Evolutionary conservation across 2,113 vertebrate species (phyloP).

Genomic region (Maccullochella peelii): DNA sequence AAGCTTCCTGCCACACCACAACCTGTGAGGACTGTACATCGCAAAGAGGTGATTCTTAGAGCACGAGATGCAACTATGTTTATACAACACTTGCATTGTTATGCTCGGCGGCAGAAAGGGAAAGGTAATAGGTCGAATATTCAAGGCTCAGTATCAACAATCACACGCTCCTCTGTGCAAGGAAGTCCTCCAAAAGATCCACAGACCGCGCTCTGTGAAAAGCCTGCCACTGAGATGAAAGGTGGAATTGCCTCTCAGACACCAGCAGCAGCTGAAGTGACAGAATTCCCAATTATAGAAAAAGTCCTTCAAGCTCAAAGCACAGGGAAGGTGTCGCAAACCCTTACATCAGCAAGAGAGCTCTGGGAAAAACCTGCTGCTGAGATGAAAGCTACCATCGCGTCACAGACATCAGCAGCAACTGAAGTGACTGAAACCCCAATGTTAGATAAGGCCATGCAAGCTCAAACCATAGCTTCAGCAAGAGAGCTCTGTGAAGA

Average conservation of each 20-base stretch:
- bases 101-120: conserved; percentile 70
- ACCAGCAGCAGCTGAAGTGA: background rate
- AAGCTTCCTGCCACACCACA: conserved; percentile 40
- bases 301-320: conserved; percentile 2
- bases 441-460: background rate
- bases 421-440: conserved; percentile 4
- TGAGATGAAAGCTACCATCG: conserved; percentile 4
- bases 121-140: conserved; percentile 49
- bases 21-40: conserved; percentile 40
- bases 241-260: conserved; percentile 12
- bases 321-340: background rate
- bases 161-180: conserved; percentile 71
- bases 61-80: conserved; percentile 63
- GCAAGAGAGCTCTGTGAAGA: conserved; percentile 39
- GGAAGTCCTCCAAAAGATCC: conserved; percentile 54
- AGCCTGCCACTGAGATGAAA: conserved; percentile 33
- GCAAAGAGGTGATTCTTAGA: conserved; percentile 74
- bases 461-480: conserved; percentile 6
- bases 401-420: background rate
- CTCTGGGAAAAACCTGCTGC: background rate
- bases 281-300: conserved; percentile 4
- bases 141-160: conserved; percentile 64
- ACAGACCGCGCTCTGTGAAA: conserved; percentile 25
- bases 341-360: background rate
- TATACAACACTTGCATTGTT: conserved; percentile 80